Conservation (phyloP, 2,113 vertebrate genomes). For the Mus musculus region GRCm39 chr11:39218001-39218500, state of each 20-base stretch:
- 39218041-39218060: neutral
- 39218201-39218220: neutral
- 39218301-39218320: neutral
- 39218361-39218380: neutral
- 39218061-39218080: neutral
- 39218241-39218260: neutral
- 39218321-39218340: neutral
- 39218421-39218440: too few relatives aligned
- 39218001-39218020: neutral
- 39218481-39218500: too few relatives aligned
- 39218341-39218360: neutral
- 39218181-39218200: neutral
- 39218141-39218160: neutral
- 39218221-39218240: neutral
- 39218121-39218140: conserved; percentile 16
- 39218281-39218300: neutral
- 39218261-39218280: neutral
- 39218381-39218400: neutral
- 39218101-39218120: neutral
- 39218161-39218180: neutral
- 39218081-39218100: neutral
- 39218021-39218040: neutral
- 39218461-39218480: neutral
- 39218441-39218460: neutral
- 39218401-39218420: neutral